phyloP scores from a whole-genome alignment of 1,140 invertebrate genomes.

The Drosophila persimilis region DNA sequence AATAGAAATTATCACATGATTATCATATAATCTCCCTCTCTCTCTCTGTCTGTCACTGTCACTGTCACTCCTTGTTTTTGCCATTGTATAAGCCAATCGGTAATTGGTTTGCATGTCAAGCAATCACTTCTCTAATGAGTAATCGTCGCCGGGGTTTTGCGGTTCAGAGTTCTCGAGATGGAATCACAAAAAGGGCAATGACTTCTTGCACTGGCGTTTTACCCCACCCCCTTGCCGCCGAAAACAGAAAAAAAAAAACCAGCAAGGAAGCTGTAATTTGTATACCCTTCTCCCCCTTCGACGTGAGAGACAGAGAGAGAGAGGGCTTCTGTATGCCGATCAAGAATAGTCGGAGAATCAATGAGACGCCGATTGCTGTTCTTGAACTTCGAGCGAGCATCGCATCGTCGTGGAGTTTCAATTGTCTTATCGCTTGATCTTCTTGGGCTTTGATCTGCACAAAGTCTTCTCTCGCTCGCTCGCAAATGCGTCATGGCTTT shows the following conservation, averaged over 20 bases:
- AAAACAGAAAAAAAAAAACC: background rate
- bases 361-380: too few relatives aligned
- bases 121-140: slow-evolving; percentile 20
- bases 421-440: too few relatives aligned
- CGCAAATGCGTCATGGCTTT: too few relatives aligned
- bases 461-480: too few relatives aligned
- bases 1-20: slow-evolving; percentile 69
- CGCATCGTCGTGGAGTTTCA: too few relatives aligned
- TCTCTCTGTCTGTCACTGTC: background rate
- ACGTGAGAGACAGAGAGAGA: background rate
- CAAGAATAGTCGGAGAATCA: too few relatives aligned
- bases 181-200: slow-evolving; percentile 58
- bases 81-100: slow-evolving; percentile 25
- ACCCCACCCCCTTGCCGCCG: too few relatives aligned
- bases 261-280: background rate
- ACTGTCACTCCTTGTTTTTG: background rate
- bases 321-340: too few relatives aligned
- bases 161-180: too few relatives aligned
- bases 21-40: slow-evolving; percentile 49
- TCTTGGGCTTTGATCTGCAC: too few relatives aligned
- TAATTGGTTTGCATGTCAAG: slow-evolving; percentile 21
- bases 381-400: too few relatives aligned
- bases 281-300: background rate
- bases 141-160: slow-evolving; percentile 8
- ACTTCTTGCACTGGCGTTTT: slow-evolving; percentile 27